phyloP scores from a whole-genome alignment of 2,888 invertebrate species.

The Buathra laborator region DNA sequence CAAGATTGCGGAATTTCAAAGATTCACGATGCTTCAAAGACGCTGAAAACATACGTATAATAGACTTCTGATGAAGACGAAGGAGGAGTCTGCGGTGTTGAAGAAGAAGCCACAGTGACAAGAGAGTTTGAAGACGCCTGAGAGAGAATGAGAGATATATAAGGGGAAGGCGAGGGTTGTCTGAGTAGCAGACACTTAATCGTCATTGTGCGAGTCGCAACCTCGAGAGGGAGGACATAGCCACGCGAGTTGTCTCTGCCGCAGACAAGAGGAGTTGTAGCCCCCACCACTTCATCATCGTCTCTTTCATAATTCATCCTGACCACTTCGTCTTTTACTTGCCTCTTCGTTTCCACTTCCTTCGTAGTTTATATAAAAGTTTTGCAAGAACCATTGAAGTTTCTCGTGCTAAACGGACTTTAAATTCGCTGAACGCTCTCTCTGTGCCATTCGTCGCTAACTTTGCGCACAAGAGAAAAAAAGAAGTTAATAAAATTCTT shows the following conservation, averaged over 20 bases:
- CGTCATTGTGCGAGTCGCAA: conserved; percentile 39
- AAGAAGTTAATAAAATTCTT: conserved; percentile 31
- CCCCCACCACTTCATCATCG: conserved; percentile 20
- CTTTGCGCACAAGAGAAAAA: not conserved
- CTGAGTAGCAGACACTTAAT: conserved; percentile 44
- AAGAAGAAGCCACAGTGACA: not conserved
- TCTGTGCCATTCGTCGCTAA: not conserved
- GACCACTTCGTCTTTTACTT: not conserved
- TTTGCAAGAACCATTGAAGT: conserved; percentile 40
- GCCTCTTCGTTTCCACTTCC: conserved; percentile 17
- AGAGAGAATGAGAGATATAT: not conserved
- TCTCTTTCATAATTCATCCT: conserved; percentile 13
- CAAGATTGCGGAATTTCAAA: not conserved
- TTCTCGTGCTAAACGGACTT: conserved; percentile 13
- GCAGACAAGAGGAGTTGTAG: not conserved
- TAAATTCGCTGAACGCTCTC: not conserved
- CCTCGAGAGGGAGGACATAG: not conserved
- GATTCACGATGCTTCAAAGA: not conserved
- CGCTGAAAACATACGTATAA: not conserved
- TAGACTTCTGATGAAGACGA: not conserved
- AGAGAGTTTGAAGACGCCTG: not conserved
- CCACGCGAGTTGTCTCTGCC: conserved; percentile 7
- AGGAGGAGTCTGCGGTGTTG: not conserved
- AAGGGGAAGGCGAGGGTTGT: conserved; percentile 13
- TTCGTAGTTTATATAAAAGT: conserved; percentile 1